Percentiles rank a stretch among this genome's conserved stretches.
Conservation (phyloP, 2,113 vertebrate genomes). For the Nasalis larvatus region DNA sequence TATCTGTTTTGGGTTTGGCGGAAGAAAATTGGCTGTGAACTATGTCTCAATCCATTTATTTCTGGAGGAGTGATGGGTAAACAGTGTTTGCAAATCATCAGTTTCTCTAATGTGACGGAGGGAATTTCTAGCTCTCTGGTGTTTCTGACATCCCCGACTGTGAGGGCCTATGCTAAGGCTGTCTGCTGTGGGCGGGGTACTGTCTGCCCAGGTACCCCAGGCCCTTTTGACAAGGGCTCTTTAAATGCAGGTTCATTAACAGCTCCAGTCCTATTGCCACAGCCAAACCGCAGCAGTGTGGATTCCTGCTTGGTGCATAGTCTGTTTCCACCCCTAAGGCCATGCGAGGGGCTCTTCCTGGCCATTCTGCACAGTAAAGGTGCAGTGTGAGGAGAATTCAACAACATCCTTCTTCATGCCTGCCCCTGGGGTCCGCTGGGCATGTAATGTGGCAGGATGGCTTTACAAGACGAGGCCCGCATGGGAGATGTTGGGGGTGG, state of each 20-base stretch:
- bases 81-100: accelerated
- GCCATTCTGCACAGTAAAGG: background rate
- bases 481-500: accelerated
- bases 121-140: accelerated
- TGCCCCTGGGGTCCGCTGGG: accelerated
- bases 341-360: background rate
- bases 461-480: background rate
- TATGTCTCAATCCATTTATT: accelerated
- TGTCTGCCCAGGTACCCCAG: background rate
- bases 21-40: background rate
- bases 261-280: accelerated
- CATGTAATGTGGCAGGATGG: accelerated
- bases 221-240: too few species aligned
- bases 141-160: accelerated
- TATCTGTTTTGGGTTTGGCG: background rate
- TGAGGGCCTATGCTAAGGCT: accelerated
- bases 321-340: accelerated
- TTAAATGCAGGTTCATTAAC: accelerated
- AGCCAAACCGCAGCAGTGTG: accelerated
- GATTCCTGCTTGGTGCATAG: accelerated
- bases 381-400: accelerated
- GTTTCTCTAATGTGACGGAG: accelerated
- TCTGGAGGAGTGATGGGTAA: background rate
- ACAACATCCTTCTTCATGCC: background rate
- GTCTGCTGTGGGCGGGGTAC: accelerated